Percentiles rank a stretch among this genome's conserved stretches.
Evolutionary conservation across 1,140 invertebrate genomes (phyloP).

Genomic region (Atopsyche davidsoni): DNA sequence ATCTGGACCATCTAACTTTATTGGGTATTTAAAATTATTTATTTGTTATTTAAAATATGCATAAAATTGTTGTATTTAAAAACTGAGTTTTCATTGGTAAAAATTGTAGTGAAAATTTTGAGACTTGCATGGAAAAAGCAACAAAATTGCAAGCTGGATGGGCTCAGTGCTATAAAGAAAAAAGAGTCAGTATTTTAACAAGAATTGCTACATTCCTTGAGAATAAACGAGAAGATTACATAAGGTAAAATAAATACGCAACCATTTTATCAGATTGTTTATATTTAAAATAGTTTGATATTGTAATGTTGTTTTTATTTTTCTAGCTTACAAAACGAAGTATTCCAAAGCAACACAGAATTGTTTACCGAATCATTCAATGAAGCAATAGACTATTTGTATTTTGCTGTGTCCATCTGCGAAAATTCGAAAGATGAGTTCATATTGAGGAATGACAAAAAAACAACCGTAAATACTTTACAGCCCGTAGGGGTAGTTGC

Average conservation of each 20-base stretch:
- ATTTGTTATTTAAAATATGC: too few species aligned
- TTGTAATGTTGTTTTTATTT: too few species aligned
- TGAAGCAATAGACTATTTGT: not conserved
- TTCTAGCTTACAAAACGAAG: slow-evolving; percentile 6
- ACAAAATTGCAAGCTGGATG: slow-evolving; percentile 17
- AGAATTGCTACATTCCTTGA: slow-evolving; percentile 9
- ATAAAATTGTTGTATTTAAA: too few species aligned
- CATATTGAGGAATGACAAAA: slow-evolving; percentile 11
- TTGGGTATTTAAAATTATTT: too few species aligned
- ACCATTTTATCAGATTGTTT: not conserved
- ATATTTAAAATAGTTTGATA: too few species aligned
- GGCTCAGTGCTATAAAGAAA: not conserved
- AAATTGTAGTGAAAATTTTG: too few species aligned
- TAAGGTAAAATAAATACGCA: slow-evolving; percentile 2
- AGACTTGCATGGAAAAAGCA: slow-evolving; percentile 7
- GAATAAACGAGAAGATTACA: slow-evolving; percentile 2
- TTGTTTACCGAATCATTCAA: slow-evolving; percentile 2
- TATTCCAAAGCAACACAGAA: not conserved
- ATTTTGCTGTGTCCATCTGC: slow-evolving; percentile 1
- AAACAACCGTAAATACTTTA: slow-evolving; percentile 8
- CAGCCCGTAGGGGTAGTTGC: slow-evolving; percentile 17
- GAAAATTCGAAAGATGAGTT: slow-evolving; percentile 12
- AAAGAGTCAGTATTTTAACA: slow-evolving; percentile 9
- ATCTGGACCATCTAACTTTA: too few species aligned
- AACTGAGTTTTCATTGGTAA: too few species aligned